Conservation (phyloP, 1,140 invertebrate genomes). For the Aleiodes sp. region DNA sequence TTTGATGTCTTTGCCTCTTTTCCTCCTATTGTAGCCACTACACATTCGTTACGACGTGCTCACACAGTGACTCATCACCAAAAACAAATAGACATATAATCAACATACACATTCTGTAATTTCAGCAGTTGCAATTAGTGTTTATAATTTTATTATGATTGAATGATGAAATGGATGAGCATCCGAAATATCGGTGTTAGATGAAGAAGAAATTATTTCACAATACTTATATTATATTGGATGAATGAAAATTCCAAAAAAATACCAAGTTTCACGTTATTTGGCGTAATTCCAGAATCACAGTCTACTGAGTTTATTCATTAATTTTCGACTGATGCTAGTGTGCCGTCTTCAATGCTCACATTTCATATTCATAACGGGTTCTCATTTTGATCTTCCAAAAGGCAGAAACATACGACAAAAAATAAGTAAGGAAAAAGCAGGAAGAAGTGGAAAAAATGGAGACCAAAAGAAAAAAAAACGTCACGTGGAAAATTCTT, state of each 20-base stretch:
- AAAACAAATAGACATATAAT: constrained; percentile 41
- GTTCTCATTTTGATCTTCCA: constrained; percentile 10
- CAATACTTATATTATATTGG: background rate
- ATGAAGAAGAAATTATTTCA: background rate
- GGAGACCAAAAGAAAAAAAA: constrained; percentile 6
- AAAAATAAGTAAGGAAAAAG: constrained; percentile 20
- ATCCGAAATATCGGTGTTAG: background rate
- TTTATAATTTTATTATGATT: background rate
- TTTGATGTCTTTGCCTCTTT: background rate
- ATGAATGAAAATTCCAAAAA: constrained; percentile 11
- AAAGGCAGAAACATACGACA: constrained; percentile 13
- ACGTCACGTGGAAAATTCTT: constrained; percentile 23
- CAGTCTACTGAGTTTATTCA: constrained; percentile 16
- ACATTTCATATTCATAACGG: constrained; percentile 17
- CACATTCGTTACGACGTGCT: constrained; percentile 27
- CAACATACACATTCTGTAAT: background rate
- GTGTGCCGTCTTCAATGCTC: background rate
- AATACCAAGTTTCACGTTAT: background rate
- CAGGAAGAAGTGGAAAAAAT: background rate
- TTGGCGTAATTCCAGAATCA: constrained; percentile 8
- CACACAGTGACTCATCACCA: constrained; percentile 36
- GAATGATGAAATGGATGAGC: background rate
- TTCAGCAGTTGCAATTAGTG: background rate
- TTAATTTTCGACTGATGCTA: background rate
- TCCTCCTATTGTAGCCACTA: constrained; percentile 19